phyloP scores from a whole-genome alignment of 2,113 vertebrate species.

The Tamias sibiricus region DNA sequence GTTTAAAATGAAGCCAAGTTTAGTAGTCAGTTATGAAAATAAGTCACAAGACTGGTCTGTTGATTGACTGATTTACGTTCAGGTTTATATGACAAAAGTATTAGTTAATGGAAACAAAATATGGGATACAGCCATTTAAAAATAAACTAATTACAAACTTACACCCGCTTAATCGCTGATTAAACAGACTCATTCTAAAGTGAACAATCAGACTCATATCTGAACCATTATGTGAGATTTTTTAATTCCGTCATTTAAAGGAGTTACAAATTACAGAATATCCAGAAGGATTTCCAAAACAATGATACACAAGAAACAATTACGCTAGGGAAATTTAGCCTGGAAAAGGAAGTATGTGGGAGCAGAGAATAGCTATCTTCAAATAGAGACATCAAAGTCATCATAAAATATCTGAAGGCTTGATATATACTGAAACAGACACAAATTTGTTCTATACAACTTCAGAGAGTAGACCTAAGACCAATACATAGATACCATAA shows the following conservation, averaged over 20 bases:
- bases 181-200: conserved; percentile 27
- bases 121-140: neutral
- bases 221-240: conserved; percentile 6
- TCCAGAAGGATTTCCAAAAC: neutral
- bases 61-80: neutral
- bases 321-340: neutral
- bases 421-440: neutral
- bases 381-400: neutral
- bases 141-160: conserved; percentile 37
- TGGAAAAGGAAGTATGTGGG: neutral
- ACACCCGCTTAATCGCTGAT: neutral
- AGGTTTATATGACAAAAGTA: conserved; percentile 43
- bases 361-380: neutral
- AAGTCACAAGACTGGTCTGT: neutral
- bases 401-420: neutral
- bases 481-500: neutral
- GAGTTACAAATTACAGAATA: conserved; percentile 10
- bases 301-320: neutral
- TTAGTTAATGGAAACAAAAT: conserved; percentile 40
- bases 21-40: conserved; percentile 40
- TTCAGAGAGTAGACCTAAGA: conserved; percentile 5
- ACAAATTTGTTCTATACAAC: neutral
- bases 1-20: conserved; percentile 22
- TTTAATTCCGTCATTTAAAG: conserved; percentile 50
- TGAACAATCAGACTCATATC: conserved; percentile 36